Conservation (phyloP, 2,888 invertebrate species). For the Vanessa cardui region DNA sequence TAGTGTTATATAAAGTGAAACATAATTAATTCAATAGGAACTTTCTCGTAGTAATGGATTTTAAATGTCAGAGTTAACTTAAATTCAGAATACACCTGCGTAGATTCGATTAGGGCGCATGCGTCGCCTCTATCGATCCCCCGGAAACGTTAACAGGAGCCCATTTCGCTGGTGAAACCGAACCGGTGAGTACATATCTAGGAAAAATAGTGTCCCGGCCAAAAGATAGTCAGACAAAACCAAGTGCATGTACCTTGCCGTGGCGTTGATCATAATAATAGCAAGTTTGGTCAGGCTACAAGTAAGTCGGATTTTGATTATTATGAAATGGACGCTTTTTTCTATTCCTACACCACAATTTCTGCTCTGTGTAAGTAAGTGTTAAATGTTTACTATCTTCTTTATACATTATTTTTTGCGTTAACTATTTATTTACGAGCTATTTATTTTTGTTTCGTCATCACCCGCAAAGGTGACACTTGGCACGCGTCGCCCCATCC, state of each 20-base stretch:
- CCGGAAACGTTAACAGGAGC: constrained; percentile 36
- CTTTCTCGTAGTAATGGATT: not conserved
- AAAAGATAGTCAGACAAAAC: constrained; percentile 49
- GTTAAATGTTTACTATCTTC: constrained; percentile 25
- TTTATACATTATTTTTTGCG: constrained; percentile 21
- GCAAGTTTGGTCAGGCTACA: constrained; percentile 77
- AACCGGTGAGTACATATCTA: constrained; percentile 65
- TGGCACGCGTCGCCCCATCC: constrained; percentile 26
- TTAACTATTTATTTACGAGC: constrained; percentile 10
- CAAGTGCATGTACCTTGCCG: constrained; percentile 78
- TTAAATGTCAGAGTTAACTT: constrained; percentile 25
- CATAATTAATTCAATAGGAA: not conserved
- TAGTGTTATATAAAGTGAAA: too few relatives aligned
- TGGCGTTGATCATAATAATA: constrained; percentile 76
- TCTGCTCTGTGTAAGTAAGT: constrained; percentile 39
- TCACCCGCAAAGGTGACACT: constrained; percentile 32
- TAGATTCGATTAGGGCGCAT: constrained; percentile 52
- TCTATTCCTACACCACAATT: constrained; percentile 42
- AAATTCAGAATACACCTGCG: constrained; percentile 35
- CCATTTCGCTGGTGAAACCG: constrained; percentile 65
- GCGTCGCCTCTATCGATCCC: constrained; percentile 63
- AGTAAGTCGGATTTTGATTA: constrained; percentile 61
- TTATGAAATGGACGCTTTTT: constrained; percentile 41
- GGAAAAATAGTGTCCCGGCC: constrained; percentile 41
- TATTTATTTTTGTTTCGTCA: constrained; percentile 25